These are phyloP conservation scores for Hyaena hyaena DNA, from an alignment of 2,113 vertebrate genomes.

Conservation along the genomic window DNA sequence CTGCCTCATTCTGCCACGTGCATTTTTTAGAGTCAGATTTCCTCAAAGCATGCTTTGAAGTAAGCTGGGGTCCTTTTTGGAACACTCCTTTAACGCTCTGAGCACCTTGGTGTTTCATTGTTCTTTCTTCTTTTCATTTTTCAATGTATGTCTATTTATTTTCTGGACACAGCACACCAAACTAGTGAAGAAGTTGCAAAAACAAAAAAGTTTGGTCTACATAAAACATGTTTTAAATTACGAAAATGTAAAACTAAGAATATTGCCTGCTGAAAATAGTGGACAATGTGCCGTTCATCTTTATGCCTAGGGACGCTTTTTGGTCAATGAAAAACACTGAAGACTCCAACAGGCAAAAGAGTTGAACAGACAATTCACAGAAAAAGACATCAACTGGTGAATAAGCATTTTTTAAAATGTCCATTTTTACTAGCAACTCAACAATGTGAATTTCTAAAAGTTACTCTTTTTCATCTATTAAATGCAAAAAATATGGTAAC, in stretches of 20 bases:
- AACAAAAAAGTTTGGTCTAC: neutral
- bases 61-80: neutral
- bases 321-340: neutral
- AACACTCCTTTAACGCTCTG: neutral
- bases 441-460: neutral
- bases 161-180: neutral
- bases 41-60: neutral
- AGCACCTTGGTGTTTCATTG: neutral
- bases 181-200: neutral
- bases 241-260: neutral
- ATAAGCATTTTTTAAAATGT: rapidly evolving
- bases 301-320: neutral
- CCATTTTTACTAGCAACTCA: neutral
- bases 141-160: neutral
- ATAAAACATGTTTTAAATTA: neutral
- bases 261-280: neutral
- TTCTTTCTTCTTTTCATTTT: neutral
- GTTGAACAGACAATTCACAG: neutral
- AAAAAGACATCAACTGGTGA: neutral
- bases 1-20: neutral
- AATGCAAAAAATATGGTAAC: neutral
- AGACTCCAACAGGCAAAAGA: no score
- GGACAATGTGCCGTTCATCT: neutral
- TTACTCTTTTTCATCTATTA: neutral
- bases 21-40: neutral